These are phyloP conservation scores for Andrena cerasifolii DNA, from an alignment of 1,140 invertebrate genomes.

Conservation along the genomic window DNA sequence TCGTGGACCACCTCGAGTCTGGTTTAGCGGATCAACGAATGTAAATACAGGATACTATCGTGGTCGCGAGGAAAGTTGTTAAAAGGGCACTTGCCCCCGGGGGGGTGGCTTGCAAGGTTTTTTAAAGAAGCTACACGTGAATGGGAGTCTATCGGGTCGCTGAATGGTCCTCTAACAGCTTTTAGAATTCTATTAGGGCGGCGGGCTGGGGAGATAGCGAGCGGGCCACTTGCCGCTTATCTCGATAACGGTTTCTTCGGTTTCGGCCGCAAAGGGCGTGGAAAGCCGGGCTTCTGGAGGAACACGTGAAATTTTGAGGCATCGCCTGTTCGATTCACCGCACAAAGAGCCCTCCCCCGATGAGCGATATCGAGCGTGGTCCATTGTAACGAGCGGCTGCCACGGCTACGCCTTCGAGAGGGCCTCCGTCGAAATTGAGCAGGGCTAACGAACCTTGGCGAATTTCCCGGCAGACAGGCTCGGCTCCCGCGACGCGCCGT, in stretches of 20 bases:
- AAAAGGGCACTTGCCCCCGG: not conserved
- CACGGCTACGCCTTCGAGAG: slow-evolving; percentile 1
- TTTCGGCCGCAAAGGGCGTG: not conserved
- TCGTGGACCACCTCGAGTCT: too few species aligned
- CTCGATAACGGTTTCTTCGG: slow-evolving; percentile 9
- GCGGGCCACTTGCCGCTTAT: slow-evolving; percentile 1
- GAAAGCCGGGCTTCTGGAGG: too few species aligned
- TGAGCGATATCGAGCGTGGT: slow-evolving; percentile 16
- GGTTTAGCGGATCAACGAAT: too few species aligned
- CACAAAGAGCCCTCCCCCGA: not conserved
- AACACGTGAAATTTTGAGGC: not conserved
- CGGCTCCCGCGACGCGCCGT: slow-evolving; percentile 18
- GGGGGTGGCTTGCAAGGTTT: not conserved
- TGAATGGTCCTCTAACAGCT: slow-evolving; percentile 41
- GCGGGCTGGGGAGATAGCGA: slow-evolving; percentile 16
- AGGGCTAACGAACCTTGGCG: slow-evolving; percentile 40
- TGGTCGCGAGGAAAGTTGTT: not conserved
- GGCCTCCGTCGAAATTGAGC: slow-evolving; percentile 17
- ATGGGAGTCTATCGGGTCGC: slow-evolving; percentile 25
- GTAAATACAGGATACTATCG: too few species aligned
- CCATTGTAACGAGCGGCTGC: slow-evolving; percentile 20
- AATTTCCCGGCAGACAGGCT: slow-evolving; percentile 18
- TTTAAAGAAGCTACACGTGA: slow-evolving; percentile 42
- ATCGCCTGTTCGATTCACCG: not conserved
- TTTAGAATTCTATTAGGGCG: slow-evolving; percentile 36